Evolutionary conservation across 2,113 vertebrate genomes (phyloP).

Genomic region (Cryptomyrus ogoouensis): DNA sequence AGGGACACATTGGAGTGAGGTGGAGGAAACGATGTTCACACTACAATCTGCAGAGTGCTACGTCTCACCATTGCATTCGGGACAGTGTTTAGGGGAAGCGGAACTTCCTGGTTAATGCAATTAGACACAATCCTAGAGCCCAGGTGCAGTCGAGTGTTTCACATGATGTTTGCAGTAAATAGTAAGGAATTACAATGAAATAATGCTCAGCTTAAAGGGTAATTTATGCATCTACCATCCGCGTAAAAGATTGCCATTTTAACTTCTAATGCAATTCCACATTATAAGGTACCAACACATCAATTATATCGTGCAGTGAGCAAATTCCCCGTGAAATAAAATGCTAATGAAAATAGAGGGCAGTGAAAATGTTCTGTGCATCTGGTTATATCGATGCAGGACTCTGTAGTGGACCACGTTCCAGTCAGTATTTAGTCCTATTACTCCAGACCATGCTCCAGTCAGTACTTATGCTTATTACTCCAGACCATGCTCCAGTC

Average conservation of each 20-base stretch:
- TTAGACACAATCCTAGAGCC: slow-evolving; percentile 47
- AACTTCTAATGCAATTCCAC: slow-evolving; percentile 55
- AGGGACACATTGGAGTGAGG: slow-evolving; percentile 1
- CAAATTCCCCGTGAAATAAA: slow-evolving; percentile 74
- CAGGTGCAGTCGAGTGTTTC: slow-evolving; percentile 38
- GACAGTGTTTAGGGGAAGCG: slow-evolving; percentile 13
- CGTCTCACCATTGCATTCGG: slow-evolving; percentile 19
- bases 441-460: not conserved
- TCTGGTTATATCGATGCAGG: slow-evolving; percentile 37
- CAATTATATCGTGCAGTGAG: slow-evolving; percentile 66
- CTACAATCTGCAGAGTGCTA: slow-evolving; percentile 19
- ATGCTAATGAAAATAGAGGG: slow-evolving; percentile 62
- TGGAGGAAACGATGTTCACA: not conserved
- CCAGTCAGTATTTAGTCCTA: not conserved
- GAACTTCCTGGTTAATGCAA: slow-evolving; percentile 40
- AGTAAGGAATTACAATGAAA: slow-evolving; percentile 59
- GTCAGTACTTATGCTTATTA: not conserved
- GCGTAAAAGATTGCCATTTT: slow-evolving; percentile 58
- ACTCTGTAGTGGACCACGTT: not conserved
- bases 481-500: not conserved
- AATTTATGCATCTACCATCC: slow-evolving; percentile 63
- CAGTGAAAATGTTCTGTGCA: slow-evolving; percentile 48
- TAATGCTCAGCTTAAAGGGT: slow-evolving; percentile 57
- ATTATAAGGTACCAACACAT: slow-evolving; percentile 62
- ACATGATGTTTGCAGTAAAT: slow-evolving; percentile 47